Conservation (phyloP, 2,797 vertebrate species). For the Lacerta agilis region DNA sequence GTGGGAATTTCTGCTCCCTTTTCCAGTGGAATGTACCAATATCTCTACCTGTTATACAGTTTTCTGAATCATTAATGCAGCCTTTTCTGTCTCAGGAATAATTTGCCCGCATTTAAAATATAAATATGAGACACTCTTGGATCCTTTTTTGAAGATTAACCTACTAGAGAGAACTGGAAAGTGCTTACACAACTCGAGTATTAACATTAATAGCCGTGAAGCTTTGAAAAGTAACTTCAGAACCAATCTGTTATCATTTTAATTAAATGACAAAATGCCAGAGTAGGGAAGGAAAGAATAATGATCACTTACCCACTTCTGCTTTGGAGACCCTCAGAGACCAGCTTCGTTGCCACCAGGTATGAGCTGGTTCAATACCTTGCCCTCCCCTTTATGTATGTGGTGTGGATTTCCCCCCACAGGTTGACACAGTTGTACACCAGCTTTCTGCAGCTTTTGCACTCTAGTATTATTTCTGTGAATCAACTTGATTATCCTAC, state of each 20-base stretch:
- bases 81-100: not conserved
- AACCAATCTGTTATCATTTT: not conserved
- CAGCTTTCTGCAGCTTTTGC: not conserved
- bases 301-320: not conserved
- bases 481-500: not conserved
- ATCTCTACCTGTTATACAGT: not conserved
- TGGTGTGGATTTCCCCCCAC: not conserved
- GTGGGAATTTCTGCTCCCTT: no score
- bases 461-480: not conserved
- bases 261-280: constrained; percentile 10
- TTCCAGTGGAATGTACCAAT: no score
- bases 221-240: constrained; percentile 2
- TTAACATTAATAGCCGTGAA: not conserved
- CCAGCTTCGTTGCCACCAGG: not conserved
- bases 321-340: not conserved
- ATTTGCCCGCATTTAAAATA: not conserved
- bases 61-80: not conserved
- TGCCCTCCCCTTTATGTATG: not conserved
- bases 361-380: not conserved
- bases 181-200: not conserved
- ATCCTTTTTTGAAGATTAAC: not conserved
- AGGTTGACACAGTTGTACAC: not conserved
- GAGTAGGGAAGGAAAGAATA: not conserved
- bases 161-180: not conserved
- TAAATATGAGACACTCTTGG: not conserved